Base-by-base conservation (phyloP, 1,140 invertebrate genomes). In the Dendroctonus ponderosae region DNA sequence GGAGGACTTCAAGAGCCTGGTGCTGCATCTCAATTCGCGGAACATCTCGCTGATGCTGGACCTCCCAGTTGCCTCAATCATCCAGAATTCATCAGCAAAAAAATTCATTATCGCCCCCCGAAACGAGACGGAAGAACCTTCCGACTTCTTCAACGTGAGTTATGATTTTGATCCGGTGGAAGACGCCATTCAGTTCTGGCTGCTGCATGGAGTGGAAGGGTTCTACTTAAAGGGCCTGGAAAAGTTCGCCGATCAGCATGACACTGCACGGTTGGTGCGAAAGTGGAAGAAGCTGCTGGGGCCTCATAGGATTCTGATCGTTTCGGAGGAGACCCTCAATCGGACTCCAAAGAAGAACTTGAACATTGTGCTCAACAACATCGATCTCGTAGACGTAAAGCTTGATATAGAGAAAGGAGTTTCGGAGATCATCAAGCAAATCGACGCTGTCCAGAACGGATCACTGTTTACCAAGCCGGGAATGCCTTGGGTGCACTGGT, bases 401-500 rank as follows among this genome's bases (percentile, higher is more conserved):
- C 72, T 93, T 49, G 78, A 86, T 68, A 75, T 89, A 8, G 74
- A 81, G 8, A 82, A 85, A 65, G 85, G 85, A 0, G 84, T 85
- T 0, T 76, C 75, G 40, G 76, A 77, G 38, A 81, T 90, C 2
- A 85, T 85, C 70, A 72, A 78, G 15, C 82, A 84, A 74, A 83
- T 90, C 26, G 76, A 85, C 38, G 73, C 79, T 5, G 70, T 88
- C 6, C 77, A 86, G 43, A 81, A 81, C 57, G 81, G 86, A 6
- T 71, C 81, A 3, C 72, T 91, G 37, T 89, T 85, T 78, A 74
- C 81, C 5, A 85, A 86, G 70, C 76, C 84, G 7, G 79, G 82
- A 44, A 84, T 85, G 71, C 86, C 89, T 0, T 91, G 89, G 89
- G 80, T 90, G n/a, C 87, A 89, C 65, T 93, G 90, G 90, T 87